A percentile compares a stretch with the other conserved stretches of the same genome.
These are phyloP conservation scores for Syrphus vitripennis DNA, from an alignment of 2,888 invertebrate genomes.

Conservation along the genomic window DNA sequence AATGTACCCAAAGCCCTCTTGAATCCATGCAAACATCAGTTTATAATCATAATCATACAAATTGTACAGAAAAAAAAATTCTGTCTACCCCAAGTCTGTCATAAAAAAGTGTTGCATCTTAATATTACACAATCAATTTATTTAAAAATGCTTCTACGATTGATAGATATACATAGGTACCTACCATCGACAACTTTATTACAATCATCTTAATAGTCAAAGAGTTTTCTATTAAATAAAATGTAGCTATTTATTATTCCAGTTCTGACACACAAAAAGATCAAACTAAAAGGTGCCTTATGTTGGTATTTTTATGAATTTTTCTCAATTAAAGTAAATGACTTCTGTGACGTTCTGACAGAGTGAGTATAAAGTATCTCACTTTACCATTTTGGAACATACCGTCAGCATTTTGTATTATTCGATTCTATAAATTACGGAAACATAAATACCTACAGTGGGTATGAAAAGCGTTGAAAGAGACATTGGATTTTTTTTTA, in stretches of 20 bases:
- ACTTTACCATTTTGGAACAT: neutral
- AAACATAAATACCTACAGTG: slow-evolving; percentile 8
- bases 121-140: neutral
- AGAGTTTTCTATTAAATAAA: neutral
- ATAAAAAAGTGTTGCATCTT: neutral
- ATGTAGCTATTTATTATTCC: neutral
- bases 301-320: neutral
- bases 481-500: too few species aligned
- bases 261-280: neutral
- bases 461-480: neutral
- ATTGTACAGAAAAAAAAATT: neutral
- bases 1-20: too few species aligned
- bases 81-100: neutral
- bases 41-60: too few species aligned
- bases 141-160: neutral
- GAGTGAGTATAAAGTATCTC: neutral
- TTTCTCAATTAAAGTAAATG: slow-evolving; percentile 14
- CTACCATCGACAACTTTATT: neutral
- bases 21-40: neutral
- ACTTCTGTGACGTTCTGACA: neutral
- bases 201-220: slow-evolving; percentile 1
- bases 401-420: neutral
- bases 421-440: neutral
- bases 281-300: neutral
- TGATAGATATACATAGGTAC: too few species aligned